phyloP scores from a whole-genome alignment of 2,113 vertebrate genomes.

The Gobiocypris rarus region DNA sequence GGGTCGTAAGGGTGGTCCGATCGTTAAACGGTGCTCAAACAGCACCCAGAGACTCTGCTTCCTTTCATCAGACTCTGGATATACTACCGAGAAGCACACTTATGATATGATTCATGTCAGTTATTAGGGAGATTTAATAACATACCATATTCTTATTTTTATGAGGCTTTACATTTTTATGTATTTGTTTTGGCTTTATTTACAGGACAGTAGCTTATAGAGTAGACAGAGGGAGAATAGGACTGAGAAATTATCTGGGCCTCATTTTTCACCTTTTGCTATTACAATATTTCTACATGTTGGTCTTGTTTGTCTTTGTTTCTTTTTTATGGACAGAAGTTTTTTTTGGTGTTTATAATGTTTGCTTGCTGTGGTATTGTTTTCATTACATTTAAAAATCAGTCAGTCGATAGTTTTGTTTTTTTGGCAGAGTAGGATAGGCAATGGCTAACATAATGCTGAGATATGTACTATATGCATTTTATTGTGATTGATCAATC shows the following conservation, averaged over 20 bases:
- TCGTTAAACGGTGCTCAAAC: slow-evolving; percentile 46
- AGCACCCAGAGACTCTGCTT: slow-evolving; percentile 29
- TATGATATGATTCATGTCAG: not conserved
- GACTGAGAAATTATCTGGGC: not conserved
- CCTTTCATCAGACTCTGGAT: not conserved
- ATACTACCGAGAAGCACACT: slow-evolving; percentile 1
- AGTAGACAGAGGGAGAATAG: no score
- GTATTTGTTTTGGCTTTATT: not conserved
- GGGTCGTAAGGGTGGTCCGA: slow-evolving; percentile 52
- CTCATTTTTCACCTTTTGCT: not conserved
- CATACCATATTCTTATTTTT: not conserved
- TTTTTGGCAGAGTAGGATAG: not conserved
- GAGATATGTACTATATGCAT: not conserved
- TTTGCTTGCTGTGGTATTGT: no score
- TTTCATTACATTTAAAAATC: not conserved
- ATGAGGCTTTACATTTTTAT: not conserved
- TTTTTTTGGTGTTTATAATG: no score
- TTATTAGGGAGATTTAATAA: not conserved
- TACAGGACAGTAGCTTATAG: not conserved
- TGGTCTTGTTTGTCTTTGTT: no score
- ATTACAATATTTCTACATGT: not conserved
- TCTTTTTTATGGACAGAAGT: no score
- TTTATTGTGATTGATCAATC: not conserved
- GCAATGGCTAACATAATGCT: not conserved
- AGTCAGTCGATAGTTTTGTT: not conserved